Evolutionary conservation across 2,888 invertebrate species (phyloP).

Genomic region (Alcis repandata): DNA sequence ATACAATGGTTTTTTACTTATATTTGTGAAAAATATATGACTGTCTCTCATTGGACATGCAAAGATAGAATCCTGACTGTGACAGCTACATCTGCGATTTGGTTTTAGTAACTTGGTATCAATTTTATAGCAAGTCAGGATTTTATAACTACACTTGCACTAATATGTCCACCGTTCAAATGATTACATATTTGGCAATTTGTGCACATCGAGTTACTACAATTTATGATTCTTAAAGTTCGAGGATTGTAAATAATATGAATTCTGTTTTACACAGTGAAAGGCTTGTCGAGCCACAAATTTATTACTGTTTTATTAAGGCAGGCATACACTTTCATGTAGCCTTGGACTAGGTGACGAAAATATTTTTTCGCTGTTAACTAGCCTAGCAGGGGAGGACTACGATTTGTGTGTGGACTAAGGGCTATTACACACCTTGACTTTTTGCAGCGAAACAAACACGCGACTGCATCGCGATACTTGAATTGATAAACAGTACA

Average conservation of each 20-base stretch:
- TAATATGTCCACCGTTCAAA: slow-evolving; percentile 37
- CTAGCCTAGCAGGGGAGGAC: too few species aligned
- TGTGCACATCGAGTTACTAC: too few species aligned
- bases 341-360: too few species aligned
- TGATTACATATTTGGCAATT: too few species aligned
- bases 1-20: slow-evolving; percentile 7
- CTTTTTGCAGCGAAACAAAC: too few species aligned
- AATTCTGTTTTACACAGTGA: neutral
- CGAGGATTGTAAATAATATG: neutral
- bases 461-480: too few species aligned
- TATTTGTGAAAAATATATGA: slow-evolving; percentile 32
- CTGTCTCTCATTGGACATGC: slow-evolving; percentile 20
- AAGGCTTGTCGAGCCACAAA: neutral
- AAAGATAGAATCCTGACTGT: slow-evolving; percentile 10
- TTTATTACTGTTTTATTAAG: too few species aligned
- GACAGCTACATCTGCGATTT: slow-evolving; percentile 36
- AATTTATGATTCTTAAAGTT: neutral
- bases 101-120: slow-evolving; percentile 6
- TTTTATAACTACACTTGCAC: slow-evolving; percentile 39
- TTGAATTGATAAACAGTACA: too few species aligned
- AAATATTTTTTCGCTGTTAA: too few species aligned
- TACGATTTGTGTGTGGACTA: neutral
- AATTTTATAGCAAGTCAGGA: slow-evolving; percentile 8
- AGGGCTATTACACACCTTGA: neutral
- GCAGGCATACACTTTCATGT: too few species aligned